Evolutionary conservation across 2,888 invertebrate genomes (phyloP).

Genomic region (Melanotus villosus): DNA sequence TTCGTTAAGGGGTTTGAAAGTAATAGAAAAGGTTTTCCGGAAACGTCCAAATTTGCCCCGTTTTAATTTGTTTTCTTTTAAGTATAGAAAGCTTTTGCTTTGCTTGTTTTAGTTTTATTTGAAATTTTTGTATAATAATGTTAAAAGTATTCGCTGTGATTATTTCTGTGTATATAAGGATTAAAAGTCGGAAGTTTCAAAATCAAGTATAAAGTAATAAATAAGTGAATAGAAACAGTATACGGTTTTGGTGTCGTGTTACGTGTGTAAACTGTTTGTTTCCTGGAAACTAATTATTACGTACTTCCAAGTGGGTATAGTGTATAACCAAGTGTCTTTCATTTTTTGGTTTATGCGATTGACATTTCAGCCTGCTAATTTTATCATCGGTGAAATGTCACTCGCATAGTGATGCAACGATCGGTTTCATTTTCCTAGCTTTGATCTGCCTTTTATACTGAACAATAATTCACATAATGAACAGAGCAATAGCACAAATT

Average conservation of each 20-base stretch:
- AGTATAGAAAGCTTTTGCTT: background rate
- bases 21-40: no score
- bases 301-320: slow-evolving; percentile 30
- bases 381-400: slow-evolving; percentile 3
- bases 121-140: background rate
- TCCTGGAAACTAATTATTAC: slow-evolving; percentile 14
- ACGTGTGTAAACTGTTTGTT: slow-evolving; percentile 12
- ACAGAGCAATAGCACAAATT: slow-evolving; percentile 38
- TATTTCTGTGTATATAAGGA: slow-evolving; percentile 24
- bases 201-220: slow-evolving; percentile 22
- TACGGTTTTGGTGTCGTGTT: slow-evolving; percentile 36
- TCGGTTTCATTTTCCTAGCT: slow-evolving; percentile 23
- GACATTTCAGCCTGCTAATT: background rate
- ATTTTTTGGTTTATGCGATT: slow-evolving; percentile 26
- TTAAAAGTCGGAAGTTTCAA: slow-evolving; percentile 1
- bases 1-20: no score
- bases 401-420: slow-evolving; percentile 42
- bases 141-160: slow-evolving; percentile 20
- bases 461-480: slow-evolving; percentile 26
- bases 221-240: slow-evolving; percentile 23
- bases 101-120: slow-evolving; percentile 6
- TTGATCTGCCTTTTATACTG: background rate
- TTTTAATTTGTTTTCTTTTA: background rate
- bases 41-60: background rate
- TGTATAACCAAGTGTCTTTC: slow-evolving; percentile 39